Base-by-base conservation (phyloP, 2,888 invertebrate species). In the Chalcosyrphus nemorum region DNA sequence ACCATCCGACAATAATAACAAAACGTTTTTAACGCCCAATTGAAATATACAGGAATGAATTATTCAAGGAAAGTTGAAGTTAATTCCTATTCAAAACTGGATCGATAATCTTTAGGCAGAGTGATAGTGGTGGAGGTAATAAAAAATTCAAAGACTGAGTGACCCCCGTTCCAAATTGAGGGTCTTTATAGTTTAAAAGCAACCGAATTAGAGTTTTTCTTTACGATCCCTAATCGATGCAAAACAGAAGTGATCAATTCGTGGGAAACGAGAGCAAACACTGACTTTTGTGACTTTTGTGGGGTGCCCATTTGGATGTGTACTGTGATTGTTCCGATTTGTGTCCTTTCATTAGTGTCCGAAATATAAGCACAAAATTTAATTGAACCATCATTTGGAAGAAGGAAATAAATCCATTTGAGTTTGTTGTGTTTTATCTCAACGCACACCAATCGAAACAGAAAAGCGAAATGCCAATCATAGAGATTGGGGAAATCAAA, bases 21-120 rank as follows among this genome's bases (percentile, higher is more conserved):
- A 81, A 81, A 81, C 81, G 71, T 81, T 81, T 76, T 77, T 65
- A 71, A 81, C 81, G 81, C 81, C 81, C 76, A 81, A 71, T 76
- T 71, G 76, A 45, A 56, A 65, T 27, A 65, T 27, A 43, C 59
- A 35, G 19, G 52, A 65, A 71, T 77, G 71, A 71, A 81, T 81
- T 65, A 81, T 77, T 70, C 56, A 66, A 27, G 29, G 75, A 68
- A 38, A 70, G 32, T 52, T 50, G 5, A 19, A 54, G 29, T 52
- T 43, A 52, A 72, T 61, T 72, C 35, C 15, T 52, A 52, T 21
- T 54, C 52, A 41, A 52, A 72, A 54, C 29, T 72, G 61, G 61
- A 63, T 72, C 72, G 72, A 43, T 72, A 63, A 54, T 61, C 61
- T 43, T 19, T 0, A 11, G 41, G 21, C 72, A 9, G 43, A 11